Evolutionary conservation across 2,797 vertebrate genomes (phyloP), one percentile per base, ranked within the genome.

Genomic region (Steatocranus sp.): DNA sequence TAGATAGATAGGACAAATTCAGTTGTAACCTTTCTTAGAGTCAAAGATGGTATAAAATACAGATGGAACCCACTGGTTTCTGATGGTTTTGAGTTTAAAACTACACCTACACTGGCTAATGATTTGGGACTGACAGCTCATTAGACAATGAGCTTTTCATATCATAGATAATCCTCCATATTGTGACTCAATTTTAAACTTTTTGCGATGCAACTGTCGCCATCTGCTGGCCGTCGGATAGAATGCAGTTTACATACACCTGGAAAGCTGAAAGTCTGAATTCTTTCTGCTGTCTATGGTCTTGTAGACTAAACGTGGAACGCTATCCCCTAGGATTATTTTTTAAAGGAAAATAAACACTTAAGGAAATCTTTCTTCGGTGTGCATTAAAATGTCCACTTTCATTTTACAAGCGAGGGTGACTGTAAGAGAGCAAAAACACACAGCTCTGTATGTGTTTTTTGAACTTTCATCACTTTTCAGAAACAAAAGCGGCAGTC

Each of bases 401-500:
- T 8, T n/a, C 11, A n/a, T 48, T 48, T 30, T 12, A 48, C 10
- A 48, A 48, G 4, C 6, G 14, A 7, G 6, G 11, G 25, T 48
- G 15, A 48, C 11, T 36, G n/a, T 15, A 50, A 20, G n/a, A 73
- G 2, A 36, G 66, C 11, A 36, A 12, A 70, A 11, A 36, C 11
- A 25, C 25, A 66, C 48, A 41, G n/a, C 8, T 23, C 14, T 34
- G 3, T 34, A 0, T 46, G 50, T 17, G 11, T 34, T 11, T n/a
- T 63, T 48, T 20, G 3, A 25, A 4, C 6, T 48, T 1, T 2
- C 53, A 76, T 54, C 54, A 15, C 49, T 58, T 82, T 25, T 58
- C 86, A 96, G 92, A 50, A 75, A 93, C 90, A 51, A 93, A 87
- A 81, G 77, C 88, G 2, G 82, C 93, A 3, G 89, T 94, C 63